Base-by-base conservation (phyloP, 2,113 vertebrate species). In the Mesoclemmys tuberculata region DNA sequence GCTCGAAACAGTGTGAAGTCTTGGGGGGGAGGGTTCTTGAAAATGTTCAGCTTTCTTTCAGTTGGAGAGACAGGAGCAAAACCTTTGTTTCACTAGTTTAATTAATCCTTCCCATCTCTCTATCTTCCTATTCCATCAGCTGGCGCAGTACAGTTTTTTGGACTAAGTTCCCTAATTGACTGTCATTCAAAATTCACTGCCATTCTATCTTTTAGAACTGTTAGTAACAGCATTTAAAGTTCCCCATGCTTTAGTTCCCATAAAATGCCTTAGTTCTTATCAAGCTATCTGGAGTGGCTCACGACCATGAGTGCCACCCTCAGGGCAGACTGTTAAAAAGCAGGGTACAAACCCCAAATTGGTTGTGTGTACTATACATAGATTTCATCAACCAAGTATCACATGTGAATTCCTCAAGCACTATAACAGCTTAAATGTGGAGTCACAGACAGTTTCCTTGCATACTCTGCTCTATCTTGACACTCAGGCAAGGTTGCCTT, bases 121-220 rank as follows among this genome's bases (percentile, higher is more conserved):
- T 87, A 75, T 75, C 35, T 89, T 96, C 21, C 9, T 87, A 58
- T 92, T 90, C 21, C 58, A 87, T 87, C 82, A 74, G 58, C 61
- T 41, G 24, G 94, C 71, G 31, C 46, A 61, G n/a, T 5, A 51
- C 14, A 80, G 27, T 19, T 27, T 48, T 89, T 86, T 78, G 2
- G 82, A 46, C 54, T 88, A 5, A n/a, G 88, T 95, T 95, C 90
- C 82, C 88, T 93, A 74, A 82, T 8, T 82, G 75, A 55, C 55
- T 92, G 68, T 85, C 54, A 18, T 6, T 75, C 35, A 93, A 82
- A 35, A 68, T 68, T 80, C 26, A 22, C 56, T 82, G n/a, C 3
- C 5, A 58, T 85, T 85, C 82, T 68, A 31, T 24, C 89, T 24
- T 58, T 79, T 29, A 87, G 85, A 89, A 91, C 75, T 74, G 71